Base-by-base conservation (phyloP, 2,888 invertebrate species). In the Drosophila monieri region DNA sequence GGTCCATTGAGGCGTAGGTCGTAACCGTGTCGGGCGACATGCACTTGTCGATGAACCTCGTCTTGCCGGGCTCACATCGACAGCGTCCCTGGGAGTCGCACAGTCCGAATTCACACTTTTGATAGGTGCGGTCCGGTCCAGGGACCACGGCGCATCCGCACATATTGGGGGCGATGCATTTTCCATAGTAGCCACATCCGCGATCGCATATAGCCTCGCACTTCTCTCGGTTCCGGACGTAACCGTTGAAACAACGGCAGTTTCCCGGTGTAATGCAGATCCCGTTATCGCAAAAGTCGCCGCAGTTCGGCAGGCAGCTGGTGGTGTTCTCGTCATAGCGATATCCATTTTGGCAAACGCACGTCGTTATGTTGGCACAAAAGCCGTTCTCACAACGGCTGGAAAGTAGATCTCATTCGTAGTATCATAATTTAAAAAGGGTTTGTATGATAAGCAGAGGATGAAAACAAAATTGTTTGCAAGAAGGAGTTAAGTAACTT, bases 341-440 rank as follows among this genome's bases (percentile, higher is more conserved):
- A 83, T 91, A 92, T 1, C 92, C 92, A 55, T 87, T 80, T 43
- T 90, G 86, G 67, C 94, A 94, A 4, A 91, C 88, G 62, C 94
- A 94, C 0, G 88, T 88, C 12, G 92, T 90, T 0, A 90, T 90
- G 39, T 89, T 91, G 0, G 91, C 87, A 71, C 93, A 93, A 55
- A 90, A 89, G n/a, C 93, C 93, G 80, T 92, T 89, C 43, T 89
- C 89, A 41, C 91, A 90, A 57, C 89, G 90, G 67, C 90, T 90
- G 12, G 10, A 41, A 41, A 41, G 18, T 18, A 4, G 8, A 4
- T 3, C 18, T 9, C 9, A 27, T 27, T 9, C 9, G 2, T 27
- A 27, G 9, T 23, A 23, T 23, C 27, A 9, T 9, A 27, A 9
- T 3, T 8, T 27, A 27, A 6, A 25, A 8, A 25, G 0, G 6